phyloP scores from a whole-genome alignment of 2,113 vertebrate species.

The Tinamus guttatus region DNA sequence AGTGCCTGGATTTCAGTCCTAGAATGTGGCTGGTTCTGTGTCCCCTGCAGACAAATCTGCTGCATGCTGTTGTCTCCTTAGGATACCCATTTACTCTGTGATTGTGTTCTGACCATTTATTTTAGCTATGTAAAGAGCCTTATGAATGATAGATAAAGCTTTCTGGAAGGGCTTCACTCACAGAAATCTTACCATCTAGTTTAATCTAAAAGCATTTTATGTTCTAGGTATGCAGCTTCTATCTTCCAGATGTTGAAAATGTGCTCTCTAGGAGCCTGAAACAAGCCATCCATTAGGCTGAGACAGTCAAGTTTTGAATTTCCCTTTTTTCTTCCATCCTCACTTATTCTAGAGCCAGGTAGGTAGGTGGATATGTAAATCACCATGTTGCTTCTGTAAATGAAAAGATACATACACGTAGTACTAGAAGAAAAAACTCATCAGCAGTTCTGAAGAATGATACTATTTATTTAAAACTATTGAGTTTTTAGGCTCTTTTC shows the following conservation, averaged over 20 bases:
- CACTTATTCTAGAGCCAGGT: not conserved
- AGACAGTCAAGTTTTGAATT: not conserved
- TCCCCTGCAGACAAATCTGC: slow-evolving; percentile 4
- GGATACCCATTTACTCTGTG: slow-evolving; percentile 16
- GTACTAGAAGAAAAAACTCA: not conserved
- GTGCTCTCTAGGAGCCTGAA: not conserved
- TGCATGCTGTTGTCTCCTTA: not conserved
- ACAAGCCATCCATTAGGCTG: not conserved
- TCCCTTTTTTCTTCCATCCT: not conserved
- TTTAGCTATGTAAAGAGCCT: not conserved
- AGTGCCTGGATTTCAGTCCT: slow-evolving; percentile 43
- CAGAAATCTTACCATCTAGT: not conserved
- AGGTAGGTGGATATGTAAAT: not conserved
- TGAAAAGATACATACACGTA: not conserved
- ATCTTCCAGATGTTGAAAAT: not conserved
- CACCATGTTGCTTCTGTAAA: not conserved
- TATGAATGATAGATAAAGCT: not conserved
- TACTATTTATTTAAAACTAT: not conserved
- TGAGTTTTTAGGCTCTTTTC: not conserved
- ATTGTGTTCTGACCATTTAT: not conserved
- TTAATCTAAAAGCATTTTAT: not conserved
- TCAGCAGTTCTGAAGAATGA: not conserved
- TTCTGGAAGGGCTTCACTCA: not conserved
- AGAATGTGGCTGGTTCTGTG: not conserved
- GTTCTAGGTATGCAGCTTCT: not conserved